Evolutionary conservation across 2,888 invertebrate genomes (phyloP), one percentile per base, ranked within the genome.

Genomic region (Dicycla oo): DNA sequence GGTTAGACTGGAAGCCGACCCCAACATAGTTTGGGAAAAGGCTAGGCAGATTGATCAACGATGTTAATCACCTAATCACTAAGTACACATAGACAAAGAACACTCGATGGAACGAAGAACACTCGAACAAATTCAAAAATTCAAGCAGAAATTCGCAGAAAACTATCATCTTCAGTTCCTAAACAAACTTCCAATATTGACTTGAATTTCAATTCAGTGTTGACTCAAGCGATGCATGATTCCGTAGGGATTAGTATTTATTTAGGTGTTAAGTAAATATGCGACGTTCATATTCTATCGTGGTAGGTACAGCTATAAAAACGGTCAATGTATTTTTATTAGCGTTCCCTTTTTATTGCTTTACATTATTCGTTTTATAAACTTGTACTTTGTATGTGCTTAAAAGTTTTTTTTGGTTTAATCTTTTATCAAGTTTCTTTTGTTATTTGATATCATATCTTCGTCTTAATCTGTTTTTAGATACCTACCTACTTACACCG

Each of bases 121-220:
- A 47, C 64, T 69, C 23, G 69, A 73, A 73, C 23, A 61, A 72
- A 73, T 49, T 34, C 60, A 6, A 62, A 74, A 80, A 38, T 38
- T n/a, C n/a, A 58, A 67, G 57, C 63, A 75, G 15, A 81, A 43
- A 73, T 86, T 85, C 77, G 82, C 84, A 68, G 80, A 79, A 86
- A 26, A 69, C 66, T 75, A 74, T 82, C 69, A 75, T 58, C 49
- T 34, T 45, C 34, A 65, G 61, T 79, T 68, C 74, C 80, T 81
- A 87, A 83, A 80, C 65, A 85, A 82, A 85, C 82, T 74, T 80
- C 49, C 60, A 78, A 85, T 81, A 78, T 86, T 82, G 69, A 86
- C 84, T 60, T 18, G 47, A 69, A 73, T 85, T 78, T 81, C 73
- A 79, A 78, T 75, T 66, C 61, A 53, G 71, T 69, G 71, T 85